A percentile compares a stretch with the other conserved stretches of the same genome.
Evolutionary conservation across 2,113 vertebrate genomes (phyloP).

Genomic region (Phainopepla nitens): DNA sequence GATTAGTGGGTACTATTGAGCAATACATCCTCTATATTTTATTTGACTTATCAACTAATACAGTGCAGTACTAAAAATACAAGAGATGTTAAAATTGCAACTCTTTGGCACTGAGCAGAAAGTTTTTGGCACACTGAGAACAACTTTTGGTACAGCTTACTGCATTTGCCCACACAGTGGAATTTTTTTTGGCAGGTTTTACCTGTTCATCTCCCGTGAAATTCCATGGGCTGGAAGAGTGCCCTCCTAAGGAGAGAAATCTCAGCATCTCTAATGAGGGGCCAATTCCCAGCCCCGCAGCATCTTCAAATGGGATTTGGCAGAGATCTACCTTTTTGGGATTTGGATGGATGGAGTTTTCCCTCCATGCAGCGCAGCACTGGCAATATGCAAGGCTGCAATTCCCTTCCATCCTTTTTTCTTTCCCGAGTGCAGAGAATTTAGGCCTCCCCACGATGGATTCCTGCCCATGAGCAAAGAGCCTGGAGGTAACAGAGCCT

Average conservation of each 20-base stretch:
- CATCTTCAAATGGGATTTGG: not conserved
- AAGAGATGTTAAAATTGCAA: not conserved
- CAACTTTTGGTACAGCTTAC: not conserved
- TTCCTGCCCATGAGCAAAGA: not conserved
- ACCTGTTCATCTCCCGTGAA: not conserved
- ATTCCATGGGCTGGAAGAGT: not conserved
- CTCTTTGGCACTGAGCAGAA: not conserved
- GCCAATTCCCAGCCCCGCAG: not conserved
- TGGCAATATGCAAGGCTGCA: not conserved
- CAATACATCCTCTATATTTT: not conserved
- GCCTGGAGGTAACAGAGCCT: not conserved
- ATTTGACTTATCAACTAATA: not conserved
- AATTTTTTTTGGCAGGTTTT: not conserved
- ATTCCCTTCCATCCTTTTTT: not conserved
- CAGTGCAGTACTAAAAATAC: not conserved
- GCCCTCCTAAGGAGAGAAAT: not conserved
- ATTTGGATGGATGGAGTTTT: not conserved
- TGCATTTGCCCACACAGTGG: not conserved
- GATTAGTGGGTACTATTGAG: not conserved
- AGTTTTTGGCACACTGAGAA: not conserved
- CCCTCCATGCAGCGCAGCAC: not conserved
- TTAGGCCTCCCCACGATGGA: not conserved
- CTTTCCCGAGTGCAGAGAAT: not conserved
- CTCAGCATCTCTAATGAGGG: not conserved
- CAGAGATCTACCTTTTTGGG: not conserved